Evolutionary conservation across 1,140 invertebrate species (phyloP).

Genomic region (Drosophila suzukii): DNA sequence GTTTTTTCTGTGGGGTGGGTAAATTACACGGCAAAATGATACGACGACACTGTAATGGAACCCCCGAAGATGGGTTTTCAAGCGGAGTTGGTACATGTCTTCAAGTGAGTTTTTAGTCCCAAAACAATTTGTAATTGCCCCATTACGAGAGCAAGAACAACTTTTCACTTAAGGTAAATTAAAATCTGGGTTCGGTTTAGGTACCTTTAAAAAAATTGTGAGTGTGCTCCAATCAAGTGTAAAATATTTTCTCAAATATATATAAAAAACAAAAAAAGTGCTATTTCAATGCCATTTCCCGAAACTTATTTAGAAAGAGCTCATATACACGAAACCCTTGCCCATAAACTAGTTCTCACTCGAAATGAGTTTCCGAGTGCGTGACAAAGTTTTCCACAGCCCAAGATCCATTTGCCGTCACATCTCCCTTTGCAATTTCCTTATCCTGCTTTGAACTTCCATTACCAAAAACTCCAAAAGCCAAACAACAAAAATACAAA

Average conservation of each 20-base stretch:
- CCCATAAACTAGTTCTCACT: conserved; percentile 35
- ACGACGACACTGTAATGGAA: conserved; percentile 19
- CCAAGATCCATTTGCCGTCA: conserved; percentile 23
- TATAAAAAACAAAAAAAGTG: not conserved
- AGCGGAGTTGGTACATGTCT: conserved; percentile 14
- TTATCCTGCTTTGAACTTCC: conserved; percentile 32
- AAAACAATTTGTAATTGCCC: conserved; percentile 27
- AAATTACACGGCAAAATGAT: conserved; percentile 16
- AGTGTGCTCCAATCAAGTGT: no score
- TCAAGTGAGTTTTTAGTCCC: conserved; percentile 1
- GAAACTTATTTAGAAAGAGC: not conserved
- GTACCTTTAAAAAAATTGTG: not conserved
- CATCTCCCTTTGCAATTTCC: conserved; percentile 19
- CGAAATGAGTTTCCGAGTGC: conserved; percentile 43
- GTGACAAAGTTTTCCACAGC: conserved; percentile 33
- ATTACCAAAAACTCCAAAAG: conserved; percentile 20
- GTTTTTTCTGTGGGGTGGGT: conserved; percentile 8
- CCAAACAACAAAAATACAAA: conserved; percentile 9
- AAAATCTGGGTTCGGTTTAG: not conserved
- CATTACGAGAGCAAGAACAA: conserved; percentile 3
- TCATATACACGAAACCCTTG: not conserved
- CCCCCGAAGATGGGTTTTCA: conserved; percentile 1
- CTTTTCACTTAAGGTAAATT: conserved; percentile 26
- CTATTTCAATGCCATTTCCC: conserved; percentile 12
- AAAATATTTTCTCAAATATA: no score